Evolutionary conservation across 2,888 invertebrate species (phyloP), one percentile per base, ranked within the genome.

Genomic region (Aspidapion aeneum): DNA sequence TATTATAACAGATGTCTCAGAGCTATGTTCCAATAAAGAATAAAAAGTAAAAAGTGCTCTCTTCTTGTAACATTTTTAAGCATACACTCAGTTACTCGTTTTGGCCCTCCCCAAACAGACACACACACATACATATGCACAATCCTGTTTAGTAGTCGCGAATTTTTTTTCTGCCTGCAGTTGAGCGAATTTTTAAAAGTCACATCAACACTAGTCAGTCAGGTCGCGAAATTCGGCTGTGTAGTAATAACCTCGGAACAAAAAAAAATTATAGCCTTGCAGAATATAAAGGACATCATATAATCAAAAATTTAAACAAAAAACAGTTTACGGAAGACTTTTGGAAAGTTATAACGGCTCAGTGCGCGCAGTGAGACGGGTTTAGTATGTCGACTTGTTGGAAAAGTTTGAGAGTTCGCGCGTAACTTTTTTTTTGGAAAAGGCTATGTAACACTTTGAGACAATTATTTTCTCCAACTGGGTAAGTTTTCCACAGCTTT

Each of bases 1-100:
- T 84, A 84, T 84, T 84, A 84, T 84, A 82, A 83, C 84, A 84
- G 84, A 85, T 84, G 85, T 84, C 84, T 84, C 84, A 84, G 83
- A 82, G 81, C 82, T 76, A 80, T 80, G 79, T 80, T 77, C 80
- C 80, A 80, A 80, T 81, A 80, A 81, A 80, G 80, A 79, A 80
- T 80, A 80, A 79, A 35, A 35, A 35, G 35, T 12, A 35, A 35
- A 35, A 35, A 35, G 35, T 12, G 3, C 35, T 35, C 35, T 35
- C 35, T 35, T n/a, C n/a, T n/a, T n/a, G n/a, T n/a, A n/a, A n/a
- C n/a, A n/a, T n/a, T n/a, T n/a, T n/a, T n/a, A n/a, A n/a, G n/a
- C 35, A 35, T 35, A 35, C 35, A 12, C 35, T 35, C 35, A 12
- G 35, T 3, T 35, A 3, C 35, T 3, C 35, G 3, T 80, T 80